These are phyloP conservation scores for Junonia oenone DNA, from an alignment of 2,888 invertebrate genomes.

Conservation along the genomic window DNA sequence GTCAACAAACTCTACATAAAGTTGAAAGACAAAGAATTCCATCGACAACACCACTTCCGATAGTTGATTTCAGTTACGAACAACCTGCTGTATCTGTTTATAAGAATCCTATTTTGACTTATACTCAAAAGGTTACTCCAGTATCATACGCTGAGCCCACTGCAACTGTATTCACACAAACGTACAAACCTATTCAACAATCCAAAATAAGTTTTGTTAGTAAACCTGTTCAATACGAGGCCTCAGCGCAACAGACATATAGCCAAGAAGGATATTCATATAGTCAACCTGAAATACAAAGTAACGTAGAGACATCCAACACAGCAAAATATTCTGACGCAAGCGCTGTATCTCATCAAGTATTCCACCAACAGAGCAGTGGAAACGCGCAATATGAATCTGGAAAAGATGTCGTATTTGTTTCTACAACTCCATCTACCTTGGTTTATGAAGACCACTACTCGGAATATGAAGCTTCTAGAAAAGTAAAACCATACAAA, in stretches of 20 bases:
- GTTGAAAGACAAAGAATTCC: constrained; percentile 48
- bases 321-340: constrained; percentile 59
- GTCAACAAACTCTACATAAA: constrained; percentile 55
- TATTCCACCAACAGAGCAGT: constrained; percentile 48
- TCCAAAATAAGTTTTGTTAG: constrained; percentile 49
- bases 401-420: constrained; percentile 49
- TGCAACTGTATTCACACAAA: constrained; percentile 50
- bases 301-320: constrained; percentile 46
- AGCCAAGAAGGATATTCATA: constrained; percentile 55
- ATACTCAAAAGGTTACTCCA: constrained; percentile 56
- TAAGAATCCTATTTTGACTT: constrained; percentile 61
- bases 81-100: constrained; percentile 58
- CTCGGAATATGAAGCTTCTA: constrained; percentile 50
- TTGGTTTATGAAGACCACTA: constrained; percentile 65
- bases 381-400: constrained; percentile 41
- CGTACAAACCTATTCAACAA: constrained; percentile 54
- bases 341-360: constrained; percentile 63
- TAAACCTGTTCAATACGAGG: constrained; percentile 47
- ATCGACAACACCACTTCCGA: constrained; percentile 47
- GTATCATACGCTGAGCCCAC: constrained; percentile 52
- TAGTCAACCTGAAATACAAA: constrained; percentile 64
- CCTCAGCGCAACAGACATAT: constrained; percentile 40
- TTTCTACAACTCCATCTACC: constrained; percentile 61
- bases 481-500: constrained; percentile 44
- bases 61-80: constrained; percentile 50